A percentile compares a stretch with the other conserved stretches of the same genome.
These are phyloP conservation scores for Diadema setosum DNA, from an alignment of 35 echinoderm and acorn worm species.

Conservation along the genomic window DNA sequence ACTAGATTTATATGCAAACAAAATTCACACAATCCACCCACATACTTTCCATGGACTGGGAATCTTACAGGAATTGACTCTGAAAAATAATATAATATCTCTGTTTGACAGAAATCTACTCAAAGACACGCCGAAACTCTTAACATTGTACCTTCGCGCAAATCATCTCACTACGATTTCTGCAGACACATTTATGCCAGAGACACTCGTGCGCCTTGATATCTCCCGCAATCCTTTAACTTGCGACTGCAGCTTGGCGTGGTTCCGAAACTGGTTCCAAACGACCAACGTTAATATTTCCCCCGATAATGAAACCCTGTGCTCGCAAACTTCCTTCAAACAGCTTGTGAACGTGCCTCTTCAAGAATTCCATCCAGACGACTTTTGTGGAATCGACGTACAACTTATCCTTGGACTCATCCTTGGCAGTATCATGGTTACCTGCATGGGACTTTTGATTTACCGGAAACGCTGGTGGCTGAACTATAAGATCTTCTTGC, in stretches of 20 bases:
- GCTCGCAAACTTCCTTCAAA: neutral
- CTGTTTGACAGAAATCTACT: neutral
- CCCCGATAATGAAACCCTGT: neutral
- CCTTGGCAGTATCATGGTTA: neutral
- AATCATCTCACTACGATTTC: neutral
- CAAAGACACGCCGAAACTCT: neutral
- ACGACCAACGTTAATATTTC: neutral
- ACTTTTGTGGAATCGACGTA: neutral
- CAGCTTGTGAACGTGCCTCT: neutral
- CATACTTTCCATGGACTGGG: neutral
- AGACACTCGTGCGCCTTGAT: neutral
- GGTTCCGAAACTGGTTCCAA: neutral
- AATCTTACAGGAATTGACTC: neutral
- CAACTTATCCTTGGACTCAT: neutral
- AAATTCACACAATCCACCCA: too few relatives aligned
- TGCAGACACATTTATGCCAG: neutral
- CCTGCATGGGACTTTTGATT: neutral
- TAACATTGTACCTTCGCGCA: neutral
- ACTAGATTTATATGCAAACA: too few relatives aligned
- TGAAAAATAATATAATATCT: neutral
- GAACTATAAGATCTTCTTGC: neutral
- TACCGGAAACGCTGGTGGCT: neutral
- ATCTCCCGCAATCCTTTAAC: neutral
- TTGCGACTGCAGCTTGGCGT: neutral
- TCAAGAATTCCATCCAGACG: neutral